Percentiles rank a stretch among this genome's conserved stretches.
Evolutionary conservation across 2,888 invertebrate species (phyloP).

Genomic region (Ormyrus rosae): DNA sequence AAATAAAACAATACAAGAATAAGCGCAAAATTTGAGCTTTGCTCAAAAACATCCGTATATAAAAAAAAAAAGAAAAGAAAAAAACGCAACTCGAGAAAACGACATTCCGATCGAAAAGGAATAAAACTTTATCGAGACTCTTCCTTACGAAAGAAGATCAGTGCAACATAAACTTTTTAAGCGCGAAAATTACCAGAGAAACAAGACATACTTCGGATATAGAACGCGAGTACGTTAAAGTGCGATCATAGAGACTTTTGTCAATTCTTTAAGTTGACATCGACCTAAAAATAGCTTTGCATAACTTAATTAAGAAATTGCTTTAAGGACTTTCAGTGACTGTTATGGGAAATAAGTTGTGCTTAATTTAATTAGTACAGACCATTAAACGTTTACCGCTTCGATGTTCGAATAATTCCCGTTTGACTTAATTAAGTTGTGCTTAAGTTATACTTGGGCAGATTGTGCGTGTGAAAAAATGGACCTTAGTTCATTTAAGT

Average conservation of each 20-base stretch:
- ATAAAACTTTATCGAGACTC: slow-evolving; percentile 55
- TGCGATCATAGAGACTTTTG: slow-evolving; percentile 51
- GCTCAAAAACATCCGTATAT: slow-evolving; percentile 45
- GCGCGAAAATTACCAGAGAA: slow-evolving; percentile 51
- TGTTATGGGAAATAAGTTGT: slow-evolving; percentile 41
- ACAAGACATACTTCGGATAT: slow-evolving; percentile 49
- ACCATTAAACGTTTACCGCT: slow-evolving; percentile 30
- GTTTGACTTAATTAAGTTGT: slow-evolving; percentile 53
- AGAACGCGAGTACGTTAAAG: slow-evolving; percentile 44
- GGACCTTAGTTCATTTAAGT: slow-evolving; percentile 52
- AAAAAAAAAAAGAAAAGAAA: slow-evolving; percentile 32
- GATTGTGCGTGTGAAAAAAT: slow-evolving; percentile 44
- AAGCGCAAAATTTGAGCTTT: slow-evolving; percentile 44
- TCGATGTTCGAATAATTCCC: slow-evolving; percentile 26
- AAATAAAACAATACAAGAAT: slow-evolving; percentile 31
- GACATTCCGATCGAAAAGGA: slow-evolving; percentile 57
- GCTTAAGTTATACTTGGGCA: slow-evolving; percentile 48
- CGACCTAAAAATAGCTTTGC: slow-evolving; percentile 54
- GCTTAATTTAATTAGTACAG: slow-evolving; percentile 49
- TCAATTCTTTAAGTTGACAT: slow-evolving; percentile 55
- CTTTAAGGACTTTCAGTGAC: slow-evolving; percentile 41
- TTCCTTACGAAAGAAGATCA: slow-evolving; percentile 53
- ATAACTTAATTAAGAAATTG: slow-evolving; percentile 55
- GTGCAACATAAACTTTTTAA: slow-evolving; percentile 56
- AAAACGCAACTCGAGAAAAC: slow-evolving; percentile 53